These are phyloP conservation scores for Eospalax fontanierii DNA, from an alignment of 2,797 vertebrate genomes.

Conservation along the genomic window DNA sequence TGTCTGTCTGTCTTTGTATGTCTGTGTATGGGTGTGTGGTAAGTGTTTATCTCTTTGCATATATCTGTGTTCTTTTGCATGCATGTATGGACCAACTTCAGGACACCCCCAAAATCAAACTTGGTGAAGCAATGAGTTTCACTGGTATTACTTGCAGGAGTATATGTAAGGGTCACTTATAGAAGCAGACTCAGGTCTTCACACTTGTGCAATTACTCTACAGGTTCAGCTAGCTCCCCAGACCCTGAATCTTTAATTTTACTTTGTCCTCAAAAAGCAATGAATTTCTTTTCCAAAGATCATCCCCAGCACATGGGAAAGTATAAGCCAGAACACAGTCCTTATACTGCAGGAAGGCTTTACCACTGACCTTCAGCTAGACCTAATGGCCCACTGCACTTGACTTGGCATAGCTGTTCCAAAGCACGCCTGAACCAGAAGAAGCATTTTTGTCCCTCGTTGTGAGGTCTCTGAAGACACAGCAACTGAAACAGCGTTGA, in stretches of 20 bases:
- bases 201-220: not conserved
- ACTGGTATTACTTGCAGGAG: too few relatives aligned
- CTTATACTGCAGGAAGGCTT: not conserved
- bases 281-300: not conserved
- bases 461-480: not conserved
- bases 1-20: too few relatives aligned
- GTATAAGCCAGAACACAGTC: rapidly evolving
- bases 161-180: too few relatives aligned
- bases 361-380: not conserved
- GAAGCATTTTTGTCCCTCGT: not conserved
- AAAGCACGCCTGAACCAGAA: not conserved
- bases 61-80: too few relatives aligned
- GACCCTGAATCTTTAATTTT: not conserved
- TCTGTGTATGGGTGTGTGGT: too few relatives aligned
- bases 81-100: too few relatives aligned
- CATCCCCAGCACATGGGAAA: not conserved
- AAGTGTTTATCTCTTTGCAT: too few relatives aligned
- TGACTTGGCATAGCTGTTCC: too few relatives aligned
- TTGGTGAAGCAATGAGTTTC: too few relatives aligned
- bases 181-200: too few relatives aligned
- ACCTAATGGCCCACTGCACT: not conserved
- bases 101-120: too few relatives aligned
- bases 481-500: not conserved
- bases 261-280: not conserved
- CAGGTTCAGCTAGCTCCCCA: not conserved